Evolutionary conservation across 2,113 vertebrate genomes (phyloP).

Genomic region (Tor tambroides): DNA sequence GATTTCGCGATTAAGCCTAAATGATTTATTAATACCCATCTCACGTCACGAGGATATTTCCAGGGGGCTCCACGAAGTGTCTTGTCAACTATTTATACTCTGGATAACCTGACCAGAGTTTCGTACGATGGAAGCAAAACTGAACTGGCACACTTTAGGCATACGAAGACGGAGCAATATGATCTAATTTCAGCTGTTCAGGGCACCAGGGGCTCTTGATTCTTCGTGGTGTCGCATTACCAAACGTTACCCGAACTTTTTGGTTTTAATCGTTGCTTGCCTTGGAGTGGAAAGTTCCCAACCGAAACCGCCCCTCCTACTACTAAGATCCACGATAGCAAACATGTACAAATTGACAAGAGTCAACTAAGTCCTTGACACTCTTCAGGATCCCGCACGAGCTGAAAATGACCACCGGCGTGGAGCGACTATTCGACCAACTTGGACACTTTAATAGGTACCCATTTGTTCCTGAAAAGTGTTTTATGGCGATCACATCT

Average conservation of each 20-base stretch:
- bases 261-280: constrained; percentile 10
- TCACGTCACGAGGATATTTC: not conserved
- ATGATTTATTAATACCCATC: not conserved
- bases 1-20: not conserved
- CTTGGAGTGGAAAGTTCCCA: constrained; percentile 36
- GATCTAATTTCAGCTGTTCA: not conserved
- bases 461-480: not conserved
- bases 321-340: not conserved
- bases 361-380: not conserved
- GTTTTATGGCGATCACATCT: not conserved
- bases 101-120: not conserved
- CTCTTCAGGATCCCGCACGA: not conserved
- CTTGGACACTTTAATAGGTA: constrained; percentile 80
- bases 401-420: constrained; percentile 67
- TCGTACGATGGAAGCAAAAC: not conserved
- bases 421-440: constrained; percentile 77
- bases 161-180: not conserved
- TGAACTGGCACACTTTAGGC: too few relatives aligned
- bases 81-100: not conserved
- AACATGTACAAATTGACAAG: constrained; percentile 34
- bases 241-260: constrained; percentile 1
- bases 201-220: not conserved
- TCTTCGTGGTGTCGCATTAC: not conserved
- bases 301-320: constrained; percentile 48
- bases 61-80: not conserved